phyloP scores from a whole-genome alignment of 2,888 invertebrate genomes.

The Mesorhabditis belari region DNA sequence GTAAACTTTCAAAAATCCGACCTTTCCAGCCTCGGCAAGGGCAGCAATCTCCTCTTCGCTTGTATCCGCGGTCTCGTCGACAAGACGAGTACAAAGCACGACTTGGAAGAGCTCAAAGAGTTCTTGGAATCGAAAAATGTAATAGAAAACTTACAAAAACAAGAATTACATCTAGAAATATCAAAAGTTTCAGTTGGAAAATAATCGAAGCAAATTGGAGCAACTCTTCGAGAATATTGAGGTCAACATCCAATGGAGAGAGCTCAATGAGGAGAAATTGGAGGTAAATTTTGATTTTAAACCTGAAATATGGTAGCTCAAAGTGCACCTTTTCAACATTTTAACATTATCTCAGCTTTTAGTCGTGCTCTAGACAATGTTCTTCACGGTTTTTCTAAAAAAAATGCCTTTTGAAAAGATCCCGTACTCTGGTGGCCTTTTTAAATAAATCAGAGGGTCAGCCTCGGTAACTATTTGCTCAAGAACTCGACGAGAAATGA shows the following conservation, averaged over 20 bases:
- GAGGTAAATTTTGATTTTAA: conserved; percentile 3
- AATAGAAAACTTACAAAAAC: background rate
- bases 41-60: conserved; percentile 21
- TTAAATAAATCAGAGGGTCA: no score
- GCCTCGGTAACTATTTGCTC: no score
- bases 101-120: conserved; percentile 25
- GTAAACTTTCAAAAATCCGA: background rate
- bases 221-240: conserved; percentile 33
- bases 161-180: background rate
- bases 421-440: no score
- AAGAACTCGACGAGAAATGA: no score
- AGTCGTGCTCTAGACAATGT: no score
- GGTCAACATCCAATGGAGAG: conserved; percentile 43
- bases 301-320: no score
- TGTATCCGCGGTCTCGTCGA: conserved; percentile 29
- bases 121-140: conserved; percentile 57
- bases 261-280: conserved; percentile 31
- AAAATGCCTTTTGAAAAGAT: no score
- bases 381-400: no score
- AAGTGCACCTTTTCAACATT: no score
- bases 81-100: conserved; percentile 26
- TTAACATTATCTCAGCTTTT: no score
- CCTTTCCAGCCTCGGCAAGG: conserved; percentile 26
- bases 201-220: conserved; percentile 22
- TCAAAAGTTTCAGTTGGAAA: conserved; percentile 16